Evolutionary conservation across 2,888 invertebrate species (phyloP), one percentile per base, ranked within the genome.

Genomic region (Itoplectis maculator): DNA sequence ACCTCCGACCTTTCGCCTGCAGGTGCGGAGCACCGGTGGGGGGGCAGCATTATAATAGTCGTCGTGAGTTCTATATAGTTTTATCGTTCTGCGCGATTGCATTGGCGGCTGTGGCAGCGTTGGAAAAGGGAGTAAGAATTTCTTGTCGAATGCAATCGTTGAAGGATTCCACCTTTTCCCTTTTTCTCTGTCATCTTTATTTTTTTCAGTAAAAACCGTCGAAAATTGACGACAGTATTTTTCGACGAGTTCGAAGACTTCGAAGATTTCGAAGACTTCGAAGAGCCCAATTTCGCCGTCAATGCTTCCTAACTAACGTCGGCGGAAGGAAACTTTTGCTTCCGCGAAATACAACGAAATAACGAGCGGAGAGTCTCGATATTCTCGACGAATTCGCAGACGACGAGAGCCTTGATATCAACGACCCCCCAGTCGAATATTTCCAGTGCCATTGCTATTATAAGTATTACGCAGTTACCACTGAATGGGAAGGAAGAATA

Each of bases 21-120:
- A 61, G 45, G 40, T 20, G 18, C 42, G 54, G n/a, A 37, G 54
- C 29, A 29, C 20, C 61, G 74, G 65, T 75, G 68, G 15, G 61
- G 54, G 7, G 54, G n/a, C 77, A 83, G n/a, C 77, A 83, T 79
- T 79, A 83, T 80, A 78, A 76, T 70, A 75, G 37, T 80, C 65
- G 47, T 35, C n/a, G 63, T 70, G 18, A 51, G 35, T 54, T 18
- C 37, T 77, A 15, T 51, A 51, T 40, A 37, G 20, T 40, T 69
- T 54, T 40, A 54, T 29, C 15, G 35, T 35, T 3, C 15, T 59
- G 70, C 54, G 18, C 23, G 42, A 65, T 59, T 72, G 47, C 66
- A 56, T 5, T 3, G 40, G 45, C 11, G 56, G 65, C 51, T 5
- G 51, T 45, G 7, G 49, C 29, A 40, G 59, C 37, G 13, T 59